These are phyloP conservation scores for Crotalus horridus DNA, from an alignment of 2,113 vertebrate genomes.

Conservation along the genomic window DNA sequence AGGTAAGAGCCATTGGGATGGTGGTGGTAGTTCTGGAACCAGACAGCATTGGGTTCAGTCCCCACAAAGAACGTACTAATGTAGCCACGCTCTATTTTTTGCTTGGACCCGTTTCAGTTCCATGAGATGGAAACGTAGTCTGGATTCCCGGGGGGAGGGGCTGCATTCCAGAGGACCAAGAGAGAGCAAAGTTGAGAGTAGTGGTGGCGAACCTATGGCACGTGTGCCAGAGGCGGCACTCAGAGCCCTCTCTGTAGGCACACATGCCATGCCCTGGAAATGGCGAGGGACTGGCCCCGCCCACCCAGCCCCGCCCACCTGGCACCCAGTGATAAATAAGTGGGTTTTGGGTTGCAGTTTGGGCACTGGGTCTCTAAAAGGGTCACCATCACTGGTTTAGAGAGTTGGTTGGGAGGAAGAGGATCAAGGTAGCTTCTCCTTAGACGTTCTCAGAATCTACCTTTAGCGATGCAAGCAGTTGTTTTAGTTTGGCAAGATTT, in stretches of 20 bases:
- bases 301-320: too few relatives aligned
- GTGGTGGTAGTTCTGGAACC: background rate
- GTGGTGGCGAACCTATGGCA: too few relatives aligned
- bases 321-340: too few relatives aligned
- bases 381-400: too few relatives aligned
- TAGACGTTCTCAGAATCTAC: background rate
- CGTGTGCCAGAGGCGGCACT: too few relatives aligned
- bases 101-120: background rate
- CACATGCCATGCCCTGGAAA: too few relatives aligned
- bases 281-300: too few relatives aligned
- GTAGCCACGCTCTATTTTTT: background rate
- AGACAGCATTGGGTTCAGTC: background rate
- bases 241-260: too few relatives aligned
- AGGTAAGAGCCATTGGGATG: constrained; percentile 75
- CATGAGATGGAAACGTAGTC: background rate
- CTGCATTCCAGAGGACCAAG: background rate
- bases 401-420: background rate
- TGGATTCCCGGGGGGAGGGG: background rate
- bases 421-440: background rate
- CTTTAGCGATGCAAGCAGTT: background rate
- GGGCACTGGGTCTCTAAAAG: too few relatives aligned
- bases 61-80: background rate
- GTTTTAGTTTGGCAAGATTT: background rate
- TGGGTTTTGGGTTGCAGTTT: too few relatives aligned
- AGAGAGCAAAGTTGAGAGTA: background rate